Evolutionary conservation across 2,888 invertebrate genomes (phyloP), one percentile per base, ranked within the genome.

Genomic region (Athalia rosae): DNA sequence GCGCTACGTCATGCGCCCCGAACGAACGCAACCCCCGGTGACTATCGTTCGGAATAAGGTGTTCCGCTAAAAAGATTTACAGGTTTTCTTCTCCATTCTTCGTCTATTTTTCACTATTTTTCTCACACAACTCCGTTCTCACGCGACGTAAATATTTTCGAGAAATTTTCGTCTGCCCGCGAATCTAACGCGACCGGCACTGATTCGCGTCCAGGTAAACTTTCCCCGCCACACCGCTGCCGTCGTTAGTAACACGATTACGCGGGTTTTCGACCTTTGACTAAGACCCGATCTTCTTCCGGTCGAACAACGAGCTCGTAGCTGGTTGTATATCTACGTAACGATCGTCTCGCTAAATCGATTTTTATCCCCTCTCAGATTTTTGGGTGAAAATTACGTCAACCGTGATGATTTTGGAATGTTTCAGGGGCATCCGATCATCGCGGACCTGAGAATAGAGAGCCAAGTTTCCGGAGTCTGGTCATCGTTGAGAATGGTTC

Each of bases 1-100:
- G 89, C 89, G 89, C 89, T 87, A 86, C 85, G 83, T 87, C 84
- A 84, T 80, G 84, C 81, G 84, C 83, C 82, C 77, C 80, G 78
- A 71, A 71, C 53, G 28, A 28, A 28, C 28, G n/a, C 67, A 66
- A 71, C 56, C 69, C 69, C 41, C 58, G 41, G 58, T 11, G 7
- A 58, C 50, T 50, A 50, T 50, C 41, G 45, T 63, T n/a, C 67
- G 15, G 45, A 13, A 56, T 13, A 45, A 58, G 69, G 69, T 56
- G 50, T 50, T 41, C 13, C 50, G 47, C 50, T 2, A 4, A 3
- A 11, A 41, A 43, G 47, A 41, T 67, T 28, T 28, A 8, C 13
- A 59, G 13, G 11, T 67, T 67, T 50, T 67, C 48, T 50, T 53
- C 15, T n/a, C 15, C 59, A 11, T 50, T 50, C 50, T 7, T 11